Percentiles rank a stretch among this genome's conserved stretches.
phyloP scores from a whole-genome alignment of 2,113 vertebrate species.

The Mohoua ochrocephala region DNA sequence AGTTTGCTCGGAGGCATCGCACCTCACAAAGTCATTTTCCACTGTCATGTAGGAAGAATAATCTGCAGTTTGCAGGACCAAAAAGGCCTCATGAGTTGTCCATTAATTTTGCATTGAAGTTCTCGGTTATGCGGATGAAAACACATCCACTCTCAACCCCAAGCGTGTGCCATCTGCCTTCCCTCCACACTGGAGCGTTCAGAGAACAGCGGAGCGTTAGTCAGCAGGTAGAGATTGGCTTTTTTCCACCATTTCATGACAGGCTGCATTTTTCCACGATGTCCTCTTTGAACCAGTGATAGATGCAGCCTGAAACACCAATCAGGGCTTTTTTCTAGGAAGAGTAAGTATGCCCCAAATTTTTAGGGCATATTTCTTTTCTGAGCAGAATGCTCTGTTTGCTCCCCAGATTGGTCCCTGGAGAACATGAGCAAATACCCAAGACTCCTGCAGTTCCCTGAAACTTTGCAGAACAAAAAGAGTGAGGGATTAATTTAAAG shows the following conservation, averaged over 20 bases:
- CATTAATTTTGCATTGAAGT: neutral
- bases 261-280: neutral
- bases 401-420: neutral
- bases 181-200: neutral
- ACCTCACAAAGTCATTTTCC: neutral
- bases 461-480: neutral
- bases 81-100: neutral
- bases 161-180: neutral
- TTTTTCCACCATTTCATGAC: neutral
- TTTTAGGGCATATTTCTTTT: neutral
- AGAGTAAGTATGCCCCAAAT: neutral
- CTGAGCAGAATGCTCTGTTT: neutral
- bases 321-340: neutral
- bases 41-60: neutral
- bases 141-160: neutral
- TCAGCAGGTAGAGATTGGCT: neutral
- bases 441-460: neutral
- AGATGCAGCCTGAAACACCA: neutral
- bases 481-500: constrained; percentile 1
- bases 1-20: neutral
- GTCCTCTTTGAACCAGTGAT: neutral
- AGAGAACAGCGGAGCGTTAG: neutral
- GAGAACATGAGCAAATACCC: neutral
- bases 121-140: neutral
- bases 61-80: neutral